A percentile compares a stretch with the other conserved stretches of the same genome.
Conservation (phyloP, 2,888 invertebrate species). For the Apotomis capreana region DNA sequence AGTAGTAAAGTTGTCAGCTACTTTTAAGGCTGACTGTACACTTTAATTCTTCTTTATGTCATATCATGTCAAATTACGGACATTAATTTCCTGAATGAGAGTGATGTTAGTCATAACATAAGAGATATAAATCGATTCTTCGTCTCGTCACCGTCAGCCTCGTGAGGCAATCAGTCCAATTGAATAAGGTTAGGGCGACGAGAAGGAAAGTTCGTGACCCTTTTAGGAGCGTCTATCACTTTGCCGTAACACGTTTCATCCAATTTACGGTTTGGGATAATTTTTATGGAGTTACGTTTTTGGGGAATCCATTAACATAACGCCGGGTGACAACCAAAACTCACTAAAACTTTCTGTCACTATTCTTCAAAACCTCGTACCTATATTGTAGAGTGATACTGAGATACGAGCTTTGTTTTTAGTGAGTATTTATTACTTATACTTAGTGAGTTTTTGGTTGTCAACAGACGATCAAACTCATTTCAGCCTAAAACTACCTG, state of each 20-base stretch:
- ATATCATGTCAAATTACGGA: constrained; percentile 1
- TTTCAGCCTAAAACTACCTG: no score
- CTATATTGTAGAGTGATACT: no score
- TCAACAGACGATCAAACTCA: no score
- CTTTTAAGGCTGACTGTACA: background rate
- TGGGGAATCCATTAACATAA: no score
- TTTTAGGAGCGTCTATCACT: constrained; percentile 42
- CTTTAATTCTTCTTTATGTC: background rate
- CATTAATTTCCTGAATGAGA: constrained; percentile 12
- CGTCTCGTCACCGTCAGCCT: constrained; percentile 16
- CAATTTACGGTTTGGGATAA: background rate
- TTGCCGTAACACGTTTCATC: background rate
- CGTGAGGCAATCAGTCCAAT: constrained; percentile 52
- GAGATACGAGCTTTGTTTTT: no score
- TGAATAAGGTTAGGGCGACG: constrained; percentile 49
- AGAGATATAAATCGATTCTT: constrained; percentile 39
- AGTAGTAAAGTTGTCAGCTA: no score
- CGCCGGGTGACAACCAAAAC: no score
- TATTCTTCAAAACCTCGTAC: no score
- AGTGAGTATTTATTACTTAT: no score
- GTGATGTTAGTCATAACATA: constrained; percentile 18
- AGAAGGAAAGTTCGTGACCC: constrained; percentile 55
- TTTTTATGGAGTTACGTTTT: background rate
- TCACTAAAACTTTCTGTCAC: no score
- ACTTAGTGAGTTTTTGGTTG: no score